These are phyloP conservation scores for Drosophila bunnanda DNA, from an alignment of 2,888 invertebrate species.

Conservation along the genomic window DNA sequence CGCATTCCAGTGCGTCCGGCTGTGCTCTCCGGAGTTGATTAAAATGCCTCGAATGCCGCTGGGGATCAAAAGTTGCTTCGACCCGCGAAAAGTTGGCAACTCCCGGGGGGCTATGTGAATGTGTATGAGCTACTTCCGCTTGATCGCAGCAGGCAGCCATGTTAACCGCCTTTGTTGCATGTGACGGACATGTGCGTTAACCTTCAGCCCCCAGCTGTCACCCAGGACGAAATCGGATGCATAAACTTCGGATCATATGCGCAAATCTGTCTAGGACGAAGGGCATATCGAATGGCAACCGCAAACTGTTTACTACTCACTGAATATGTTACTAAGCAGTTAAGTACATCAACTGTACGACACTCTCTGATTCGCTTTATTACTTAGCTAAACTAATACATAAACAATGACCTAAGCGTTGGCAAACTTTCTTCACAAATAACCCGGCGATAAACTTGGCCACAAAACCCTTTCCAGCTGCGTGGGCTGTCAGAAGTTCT, in stretches of 20 bases:
- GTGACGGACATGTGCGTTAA: slow-evolving; percentile 28
- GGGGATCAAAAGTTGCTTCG: slow-evolving; percentile 41
- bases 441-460: slow-evolving; percentile 6
- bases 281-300: slow-evolving; percentile 2
- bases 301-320: neutral
- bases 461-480: slow-evolving; percentile 6
- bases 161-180: slow-evolving; percentile 29
- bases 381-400: neutral
- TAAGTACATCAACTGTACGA: neutral
- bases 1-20: slow-evolving; percentile 33
- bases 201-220: slow-evolving; percentile 21
- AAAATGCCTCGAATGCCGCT: slow-evolving; percentile 58
- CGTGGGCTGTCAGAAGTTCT: slow-evolving; percentile 3
- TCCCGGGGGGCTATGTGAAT: slow-evolving; percentile 4
- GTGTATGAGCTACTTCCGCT: slow-evolving; percentile 49
- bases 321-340: neutral
- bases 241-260: neutral
- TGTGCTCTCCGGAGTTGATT: slow-evolving; percentile 59
- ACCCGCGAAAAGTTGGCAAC: slow-evolving; percentile 40
- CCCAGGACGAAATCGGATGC: slow-evolving; percentile 13
- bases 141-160: slow-evolving; percentile 47
- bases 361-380: neutral
- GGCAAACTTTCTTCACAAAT: slow-evolving; percentile 1
- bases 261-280: neutral
- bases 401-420: slow-evolving; percentile 9